Base-by-base conservation (phyloP, 2,113 vertebrate species). In the Misgurnus mizolepis region DNA sequence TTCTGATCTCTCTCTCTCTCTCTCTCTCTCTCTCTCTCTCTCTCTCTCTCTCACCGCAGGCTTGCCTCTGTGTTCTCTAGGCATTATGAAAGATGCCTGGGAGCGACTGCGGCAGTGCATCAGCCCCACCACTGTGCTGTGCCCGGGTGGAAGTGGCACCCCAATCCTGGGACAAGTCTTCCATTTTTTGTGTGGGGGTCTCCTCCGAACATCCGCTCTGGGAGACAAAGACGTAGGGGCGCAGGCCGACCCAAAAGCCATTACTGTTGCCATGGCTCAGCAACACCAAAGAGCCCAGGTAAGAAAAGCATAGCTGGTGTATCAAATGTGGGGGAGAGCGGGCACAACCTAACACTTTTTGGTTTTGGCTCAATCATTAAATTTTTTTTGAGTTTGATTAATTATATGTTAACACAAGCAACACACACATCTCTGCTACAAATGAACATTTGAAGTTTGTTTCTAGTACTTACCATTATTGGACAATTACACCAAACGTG, bases 41-140 rank as follows among this genome's bases (percentile, higher is more conserved):
- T 47, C 45, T 22, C 15, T 73, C 17, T 58, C 40, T 66, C 14
- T 49, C 45, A 40, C 7, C 39, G 2, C 84, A 94, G 93, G 87
- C 5, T 79, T 93, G 73, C 93, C 93, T 8, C 85, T 93, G 15
- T 94, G 93, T 76, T 94, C 93, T 76, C 83, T 93, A 80, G 92
- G 90, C 11, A 90, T 94, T 82, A 93, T 94, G 93, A 94, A 93
- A 84, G 93, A 91, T 8, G 93, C 93, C 1, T 94, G 93, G 93
- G 92, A 94, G 81, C 87, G 93, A 43, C 85, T 94, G 55, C 88
- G 93, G 2, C 93, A 94, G 87, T 94, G 93, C 61, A 93, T 94
- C 86, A 93, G 90, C 72, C 93, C 92, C 0, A 80, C 83, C 61
- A 74, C 89, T 14, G 56, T 84, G 0, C 73, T 88, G 73, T 78